These are phyloP conservation scores for Brienomyrus longianalis DNA, from an alignment of 2,113 vertebrate species.

Conservation along the genomic window DNA sequence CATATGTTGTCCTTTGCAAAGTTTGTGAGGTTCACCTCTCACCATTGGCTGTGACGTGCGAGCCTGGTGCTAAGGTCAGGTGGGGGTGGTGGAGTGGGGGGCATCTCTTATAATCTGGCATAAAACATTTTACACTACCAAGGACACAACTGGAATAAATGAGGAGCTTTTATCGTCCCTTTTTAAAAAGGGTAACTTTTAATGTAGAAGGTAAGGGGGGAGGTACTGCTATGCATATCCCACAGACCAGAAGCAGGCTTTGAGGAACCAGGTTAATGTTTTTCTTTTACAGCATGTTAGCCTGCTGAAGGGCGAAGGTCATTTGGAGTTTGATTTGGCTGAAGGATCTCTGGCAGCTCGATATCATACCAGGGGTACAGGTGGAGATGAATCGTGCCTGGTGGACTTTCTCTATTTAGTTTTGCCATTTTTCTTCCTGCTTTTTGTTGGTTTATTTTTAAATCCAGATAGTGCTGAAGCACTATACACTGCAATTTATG, in stretches of 20 bases:
- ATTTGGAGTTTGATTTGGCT: background rate
- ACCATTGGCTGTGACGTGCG: background rate
- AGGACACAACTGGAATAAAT: background rate
- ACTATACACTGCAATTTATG: background rate
- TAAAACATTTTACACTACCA: background rate
- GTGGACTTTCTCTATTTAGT: background rate
- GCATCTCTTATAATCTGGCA: background rate
- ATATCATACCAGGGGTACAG: background rate
- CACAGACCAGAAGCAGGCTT: background rate
- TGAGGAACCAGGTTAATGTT: constrained; percentile 20
- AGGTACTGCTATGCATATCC: background rate
- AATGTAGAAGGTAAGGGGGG: background rate
- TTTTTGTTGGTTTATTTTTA: background rate
- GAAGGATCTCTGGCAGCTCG: background rate
- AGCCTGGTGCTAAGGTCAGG: background rate
- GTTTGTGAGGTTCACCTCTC: background rate
- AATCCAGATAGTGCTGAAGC: background rate
- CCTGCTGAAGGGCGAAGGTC: constrained; percentile 20
- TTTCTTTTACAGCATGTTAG: constrained; percentile 15
- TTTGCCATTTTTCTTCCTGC: background rate
- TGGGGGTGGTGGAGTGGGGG: too few relatives aligned
- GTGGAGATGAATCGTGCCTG: rapidly evolving
- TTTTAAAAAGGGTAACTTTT: background rate
- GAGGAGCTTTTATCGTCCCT: too few relatives aligned
- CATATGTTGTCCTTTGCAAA: background rate